A percentile compares a stretch with the other conserved stretches of the same genome.
Evolutionary conservation across 2,797 vertebrate species (phyloP).

Genomic region (Hipposideros larvatus): DNA sequence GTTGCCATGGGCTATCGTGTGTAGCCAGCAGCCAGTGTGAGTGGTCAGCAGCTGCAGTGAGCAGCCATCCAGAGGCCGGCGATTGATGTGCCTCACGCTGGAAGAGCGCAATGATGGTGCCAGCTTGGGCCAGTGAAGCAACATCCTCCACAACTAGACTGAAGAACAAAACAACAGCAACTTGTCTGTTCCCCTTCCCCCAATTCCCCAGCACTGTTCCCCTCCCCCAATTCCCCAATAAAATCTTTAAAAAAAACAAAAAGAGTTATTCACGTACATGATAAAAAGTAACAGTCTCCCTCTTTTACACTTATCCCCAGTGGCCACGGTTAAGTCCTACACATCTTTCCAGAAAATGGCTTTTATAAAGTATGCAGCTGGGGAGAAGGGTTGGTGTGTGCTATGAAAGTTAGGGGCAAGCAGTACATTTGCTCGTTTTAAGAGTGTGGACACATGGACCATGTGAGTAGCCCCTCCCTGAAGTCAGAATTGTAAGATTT

Average conservation of each 20-base stretch:
- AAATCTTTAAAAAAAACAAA: not conserved
- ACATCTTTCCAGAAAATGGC: constrained; percentile 6
- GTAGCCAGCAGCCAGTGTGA: too few species aligned
- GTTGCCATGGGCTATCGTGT: too few species aligned
- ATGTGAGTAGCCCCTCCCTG: not conserved
- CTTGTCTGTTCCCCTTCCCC: too few species aligned
- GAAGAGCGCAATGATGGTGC: too few species aligned
- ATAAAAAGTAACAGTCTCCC: not conserved
- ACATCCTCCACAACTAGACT: too few species aligned
- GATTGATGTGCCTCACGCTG: too few species aligned
- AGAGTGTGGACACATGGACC: not conserved
- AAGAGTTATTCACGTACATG: not conserved
- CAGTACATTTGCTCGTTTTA: not conserved
- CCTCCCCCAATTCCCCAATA: too few species aligned
- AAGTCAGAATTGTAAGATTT: not conserved
- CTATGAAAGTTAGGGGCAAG: not conserved
- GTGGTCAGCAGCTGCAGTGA: too few species aligned
- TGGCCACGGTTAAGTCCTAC: not conserved
- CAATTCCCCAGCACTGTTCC: too few species aligned
- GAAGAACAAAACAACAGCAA: too few species aligned
- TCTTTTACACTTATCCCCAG: not conserved
- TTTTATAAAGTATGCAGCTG: not conserved
- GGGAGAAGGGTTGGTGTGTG: not conserved
- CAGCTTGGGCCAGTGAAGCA: too few species aligned
- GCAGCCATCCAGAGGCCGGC: too few species aligned